Conservation (phyloP, 2,113 vertebrate genomes). For the Chaetura pelagica region DNA sequence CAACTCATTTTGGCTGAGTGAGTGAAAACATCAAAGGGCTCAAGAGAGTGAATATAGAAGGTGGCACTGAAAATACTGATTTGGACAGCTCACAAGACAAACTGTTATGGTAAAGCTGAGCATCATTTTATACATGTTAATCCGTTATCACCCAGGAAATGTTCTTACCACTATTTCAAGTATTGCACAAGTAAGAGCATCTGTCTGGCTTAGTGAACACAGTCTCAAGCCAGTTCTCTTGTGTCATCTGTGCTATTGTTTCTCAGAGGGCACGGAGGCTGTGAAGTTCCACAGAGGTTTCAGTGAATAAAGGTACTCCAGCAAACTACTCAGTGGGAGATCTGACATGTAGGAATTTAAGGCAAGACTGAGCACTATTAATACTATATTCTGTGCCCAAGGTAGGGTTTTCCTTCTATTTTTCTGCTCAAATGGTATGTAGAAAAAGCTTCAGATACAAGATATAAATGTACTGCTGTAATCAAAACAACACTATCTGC, state of each 20-base stretch:
- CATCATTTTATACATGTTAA: accelerated
- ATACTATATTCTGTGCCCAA: neutral
- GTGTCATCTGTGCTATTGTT: neutral
- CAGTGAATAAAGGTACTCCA: neutral
- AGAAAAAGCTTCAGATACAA: neutral
- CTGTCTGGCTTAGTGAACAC: neutral
- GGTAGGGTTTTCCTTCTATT: neutral
- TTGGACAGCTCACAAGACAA: neutral
- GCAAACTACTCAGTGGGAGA: neutral
- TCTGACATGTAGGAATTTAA: neutral
- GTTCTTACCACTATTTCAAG: neutral
- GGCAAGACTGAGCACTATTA: neutral
- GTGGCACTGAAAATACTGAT: neutral
- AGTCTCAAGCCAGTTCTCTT: neutral
- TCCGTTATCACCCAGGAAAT: neutral
- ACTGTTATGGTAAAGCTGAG: neutral
- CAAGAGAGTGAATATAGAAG: accelerated
- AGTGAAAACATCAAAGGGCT: neutral
- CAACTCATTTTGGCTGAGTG: accelerated
- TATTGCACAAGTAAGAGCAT: neutral
- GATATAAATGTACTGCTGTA: neutral
- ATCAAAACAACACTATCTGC: neutral
- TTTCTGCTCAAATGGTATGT: neutral
- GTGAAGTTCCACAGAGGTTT: neutral
- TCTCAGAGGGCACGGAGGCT: neutral